Evolutionary conservation across 2,888 invertebrate species (phyloP).

Genomic region (Drosophila acutilabella): DNA sequence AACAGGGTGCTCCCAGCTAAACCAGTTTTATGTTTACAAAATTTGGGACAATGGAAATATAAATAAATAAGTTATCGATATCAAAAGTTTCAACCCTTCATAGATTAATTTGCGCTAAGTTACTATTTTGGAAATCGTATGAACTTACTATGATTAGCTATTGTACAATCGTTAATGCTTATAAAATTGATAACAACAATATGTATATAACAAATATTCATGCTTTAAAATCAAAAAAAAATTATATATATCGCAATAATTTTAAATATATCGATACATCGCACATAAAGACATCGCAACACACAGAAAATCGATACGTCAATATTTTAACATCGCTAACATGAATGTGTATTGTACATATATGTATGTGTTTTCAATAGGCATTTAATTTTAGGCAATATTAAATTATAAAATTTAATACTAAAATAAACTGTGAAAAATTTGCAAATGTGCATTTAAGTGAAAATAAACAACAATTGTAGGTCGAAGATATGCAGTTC

Average conservation of each 20-base stretch:
- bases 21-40: not conserved
- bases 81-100: not conserved
- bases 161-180: too few species aligned
- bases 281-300: not conserved
- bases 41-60: not conserved
- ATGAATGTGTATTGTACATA: conserved; percentile 21
- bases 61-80: not conserved
- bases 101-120: not conserved
- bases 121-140: too few species aligned
- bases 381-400: conserved; percentile 57
- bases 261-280: not conserved
- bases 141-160: too few species aligned
- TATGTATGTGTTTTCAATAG: conserved; percentile 58
- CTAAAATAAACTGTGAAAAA: conserved; percentile 44
- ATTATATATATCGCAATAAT: not conserved
- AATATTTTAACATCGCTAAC: conserved; percentile 17
- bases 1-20: not conserved
- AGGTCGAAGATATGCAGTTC: conserved; percentile 44
- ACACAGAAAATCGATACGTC: conserved; percentile 9
- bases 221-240: too few species aligned
- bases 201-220: too few species aligned
- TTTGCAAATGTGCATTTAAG: conserved; percentile 57
- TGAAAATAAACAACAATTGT: conserved; percentile 19
- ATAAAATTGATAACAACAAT: too few species aligned
- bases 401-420: conserved; percentile 47